A percentile compares a stretch with the other conserved stretches of the same genome.
Conservation (phyloP, 2,888 invertebrate species). For the Pegoplata infirma region DNA sequence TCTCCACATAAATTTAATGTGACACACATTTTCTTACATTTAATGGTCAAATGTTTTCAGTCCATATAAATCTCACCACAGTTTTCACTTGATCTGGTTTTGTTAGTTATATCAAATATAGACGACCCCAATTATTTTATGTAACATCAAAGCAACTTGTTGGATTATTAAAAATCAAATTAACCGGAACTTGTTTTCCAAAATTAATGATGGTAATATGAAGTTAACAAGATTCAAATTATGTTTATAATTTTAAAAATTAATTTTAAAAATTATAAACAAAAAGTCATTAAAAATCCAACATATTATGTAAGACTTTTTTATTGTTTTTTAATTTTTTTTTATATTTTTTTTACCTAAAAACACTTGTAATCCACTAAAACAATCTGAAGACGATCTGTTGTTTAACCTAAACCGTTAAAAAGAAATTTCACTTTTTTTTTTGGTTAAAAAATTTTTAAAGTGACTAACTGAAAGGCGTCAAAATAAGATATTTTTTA, state of each 20-base stretch:
- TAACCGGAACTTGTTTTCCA: conserved; percentile 53
- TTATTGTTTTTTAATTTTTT: conserved; percentile 16
- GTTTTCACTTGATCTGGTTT: conserved; percentile 33
- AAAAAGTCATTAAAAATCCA: conserved; percentile 24
- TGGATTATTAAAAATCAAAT: conserved; percentile 6
- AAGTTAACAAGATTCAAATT: not conserved
- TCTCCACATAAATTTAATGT: not conserved
- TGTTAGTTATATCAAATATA: not conserved
- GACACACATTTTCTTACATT: too few relatives aligned
- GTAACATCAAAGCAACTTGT: conserved; percentile 35
- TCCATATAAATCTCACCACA: conserved; percentile 6
- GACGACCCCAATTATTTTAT: conserved; percentile 51
- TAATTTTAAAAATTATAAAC: too few relatives aligned
- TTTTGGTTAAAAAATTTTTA: conserved; percentile 1
- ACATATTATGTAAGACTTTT: conserved; percentile 28
- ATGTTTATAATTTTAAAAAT: not conserved
- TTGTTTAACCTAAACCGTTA: conserved; percentile 15
- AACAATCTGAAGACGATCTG: not conserved
- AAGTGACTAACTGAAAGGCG: not conserved
- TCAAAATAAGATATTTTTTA: not conserved
- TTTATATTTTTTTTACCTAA: conserved; percentile 35
- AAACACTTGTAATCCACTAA: conserved; percentile 10
- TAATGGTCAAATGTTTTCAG: not conserved
- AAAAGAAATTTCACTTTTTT: conserved; percentile 51
- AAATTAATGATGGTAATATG: not conserved